Evolutionary conservation across 2,888 invertebrate genomes (phyloP).

Genomic region (Parnassius apollo): DNA sequence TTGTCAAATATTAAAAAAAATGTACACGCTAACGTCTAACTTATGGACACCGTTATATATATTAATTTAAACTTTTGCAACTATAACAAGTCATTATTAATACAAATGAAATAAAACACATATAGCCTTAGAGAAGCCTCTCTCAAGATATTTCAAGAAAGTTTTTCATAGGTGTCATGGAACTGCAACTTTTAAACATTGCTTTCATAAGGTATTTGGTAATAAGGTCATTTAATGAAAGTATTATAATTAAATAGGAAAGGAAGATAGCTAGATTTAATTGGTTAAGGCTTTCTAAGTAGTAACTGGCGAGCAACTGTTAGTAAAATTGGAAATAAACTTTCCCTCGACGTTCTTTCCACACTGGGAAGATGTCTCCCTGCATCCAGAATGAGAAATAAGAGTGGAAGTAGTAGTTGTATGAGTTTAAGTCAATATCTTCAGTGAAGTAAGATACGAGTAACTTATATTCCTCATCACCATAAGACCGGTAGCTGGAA

Average conservation of each 20-base stretch:
- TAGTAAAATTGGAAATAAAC: constrained; percentile 84
- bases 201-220: constrained; percentile 77
- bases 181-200: constrained; percentile 72
- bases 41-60: neutral
- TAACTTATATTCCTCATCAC: constrained; percentile 78
- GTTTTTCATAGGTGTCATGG: constrained; percentile 82
- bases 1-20: no score
- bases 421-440: constrained; percentile 85
- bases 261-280: constrained; percentile 57
- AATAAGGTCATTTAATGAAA: constrained; percentile 80
- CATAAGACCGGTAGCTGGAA: constrained; percentile 72
- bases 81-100: neutral
- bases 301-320: constrained; percentile 76
- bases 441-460: constrained; percentile 86
- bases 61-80: neutral
- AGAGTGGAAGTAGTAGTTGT: constrained; percentile 84
- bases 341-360: constrained; percentile 83
- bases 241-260: constrained; percentile 51
- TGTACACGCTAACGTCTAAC: no score
- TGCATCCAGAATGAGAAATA: constrained; percentile 84
- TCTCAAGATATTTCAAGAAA: constrained; percentile 71
- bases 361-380: constrained; percentile 66
- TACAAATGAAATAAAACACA: constrained; percentile 43
- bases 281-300: constrained; percentile 81
- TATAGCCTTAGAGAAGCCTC: constrained; percentile 83